Conservation (phyloP, 2,888 invertebrate species). For the Drosophila koepferae region DNA sequence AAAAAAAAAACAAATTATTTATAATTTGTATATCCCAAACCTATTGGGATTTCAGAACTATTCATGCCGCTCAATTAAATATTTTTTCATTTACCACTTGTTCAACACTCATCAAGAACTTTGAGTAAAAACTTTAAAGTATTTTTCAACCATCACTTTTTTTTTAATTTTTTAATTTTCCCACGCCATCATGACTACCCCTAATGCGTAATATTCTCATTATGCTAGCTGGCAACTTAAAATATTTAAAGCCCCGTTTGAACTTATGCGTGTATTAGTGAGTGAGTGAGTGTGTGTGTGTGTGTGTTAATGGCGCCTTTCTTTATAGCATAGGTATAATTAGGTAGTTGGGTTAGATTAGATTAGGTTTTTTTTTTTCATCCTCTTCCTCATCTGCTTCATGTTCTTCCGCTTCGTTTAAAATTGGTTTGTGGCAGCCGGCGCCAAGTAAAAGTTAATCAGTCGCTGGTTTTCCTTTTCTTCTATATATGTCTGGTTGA, state of each 20-base stretch:
- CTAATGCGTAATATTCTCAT: constrained; percentile 44
- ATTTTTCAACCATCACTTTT: background rate
- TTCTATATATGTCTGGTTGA: constrained; percentile 43
- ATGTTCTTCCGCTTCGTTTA: constrained; percentile 20
- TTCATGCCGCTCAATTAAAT: background rate
- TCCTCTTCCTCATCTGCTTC: constrained; percentile 15
- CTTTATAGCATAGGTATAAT: constrained; percentile 65
- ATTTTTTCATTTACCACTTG: background rate
- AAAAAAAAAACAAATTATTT: too few species aligned
- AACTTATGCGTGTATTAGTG: constrained; percentile 75
- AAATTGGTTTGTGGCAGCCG: constrained; percentile 63
- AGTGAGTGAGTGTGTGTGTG: constrained; percentile 45
- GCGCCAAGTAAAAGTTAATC: constrained; percentile 76
- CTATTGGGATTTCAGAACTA: background rate
- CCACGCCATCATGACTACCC: constrained; percentile 24
- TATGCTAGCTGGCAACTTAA: constrained; percentile 78
- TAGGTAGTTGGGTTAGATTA: constrained; percentile 75
- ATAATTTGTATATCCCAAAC: too few species aligned
- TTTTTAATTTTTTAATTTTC: background rate
- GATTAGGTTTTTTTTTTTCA: constrained; percentile 46
- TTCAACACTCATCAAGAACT: background rate
- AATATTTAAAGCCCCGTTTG: constrained; percentile 77
- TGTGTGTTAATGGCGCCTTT: constrained; percentile 57
- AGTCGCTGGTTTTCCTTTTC: constrained; percentile 58
- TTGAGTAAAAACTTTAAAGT: background rate